Percentiles rank a stretch among this genome's conserved stretches.
Conservation (phyloP, 2,888 invertebrate genomes). For the Auanema sp. region DNA sequence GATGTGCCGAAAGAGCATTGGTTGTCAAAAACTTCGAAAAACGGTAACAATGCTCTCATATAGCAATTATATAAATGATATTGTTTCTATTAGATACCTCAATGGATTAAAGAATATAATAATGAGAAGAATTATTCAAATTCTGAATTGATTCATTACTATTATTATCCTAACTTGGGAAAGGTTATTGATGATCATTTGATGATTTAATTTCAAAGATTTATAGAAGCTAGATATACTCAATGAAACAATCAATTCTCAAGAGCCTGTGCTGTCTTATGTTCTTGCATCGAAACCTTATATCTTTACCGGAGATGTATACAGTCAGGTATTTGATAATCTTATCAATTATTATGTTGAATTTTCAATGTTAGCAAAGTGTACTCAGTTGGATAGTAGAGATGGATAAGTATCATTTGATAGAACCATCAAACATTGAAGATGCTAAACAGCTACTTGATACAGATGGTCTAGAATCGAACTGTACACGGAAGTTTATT, state of each 20-base stretch:
- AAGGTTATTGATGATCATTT: conserved; percentile 14
- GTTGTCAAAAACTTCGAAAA: too few relatives aligned
- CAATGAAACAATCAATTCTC: not conserved
- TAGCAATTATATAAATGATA: too few relatives aligned
- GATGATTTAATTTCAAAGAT: conserved; percentile 1
- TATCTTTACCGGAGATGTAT: conserved; percentile 28
- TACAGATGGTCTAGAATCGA: conserved; percentile 3
- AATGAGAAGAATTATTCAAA: conserved; percentile 24
- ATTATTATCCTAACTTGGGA: conserved; percentile 28
- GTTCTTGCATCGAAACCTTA: conserved; percentile 27
- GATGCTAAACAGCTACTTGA: not conserved
- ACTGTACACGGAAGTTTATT: conserved; percentile 31
- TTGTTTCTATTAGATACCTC: conserved; percentile 10
- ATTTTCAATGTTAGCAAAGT: conserved; percentile 13
- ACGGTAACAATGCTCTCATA: too few relatives aligned
- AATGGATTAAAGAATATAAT: conserved; percentile 28
- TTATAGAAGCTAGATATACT: not conserved
- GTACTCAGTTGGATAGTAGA: conserved; percentile 27
- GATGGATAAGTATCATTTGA: conserved; percentile 19
- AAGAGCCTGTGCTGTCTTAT: conserved; percentile 23
- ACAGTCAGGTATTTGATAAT: conserved; percentile 15
- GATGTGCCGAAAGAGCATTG: too few relatives aligned
- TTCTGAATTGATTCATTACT: conserved; percentile 27
- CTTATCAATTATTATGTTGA: too few relatives aligned
- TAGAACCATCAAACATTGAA: conserved; percentile 7